These are phyloP conservation scores for Acleris holmiana DNA, from an alignment of 2,888 invertebrate species.

Conservation along the genomic window DNA sequence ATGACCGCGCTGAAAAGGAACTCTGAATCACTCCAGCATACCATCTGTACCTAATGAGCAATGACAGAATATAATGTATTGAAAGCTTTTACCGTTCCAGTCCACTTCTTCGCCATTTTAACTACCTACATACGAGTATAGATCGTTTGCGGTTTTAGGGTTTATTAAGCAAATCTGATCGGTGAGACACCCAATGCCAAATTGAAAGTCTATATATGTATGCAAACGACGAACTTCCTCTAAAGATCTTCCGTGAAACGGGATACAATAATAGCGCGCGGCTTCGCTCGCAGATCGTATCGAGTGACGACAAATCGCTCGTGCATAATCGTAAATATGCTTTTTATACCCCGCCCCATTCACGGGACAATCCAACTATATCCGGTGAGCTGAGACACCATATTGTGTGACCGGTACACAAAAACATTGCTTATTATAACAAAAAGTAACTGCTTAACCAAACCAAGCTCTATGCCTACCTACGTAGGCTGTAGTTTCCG, in stretches of 20 bases:
- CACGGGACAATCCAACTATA: conserved; percentile 68
- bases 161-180: too few species aligned
- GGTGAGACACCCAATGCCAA: not conserved
- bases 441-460: conserved; percentile 46
- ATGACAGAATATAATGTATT: conserved; percentile 36
- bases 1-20: conserved; percentile 45
- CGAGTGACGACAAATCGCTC: conserved; percentile 80
- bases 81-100: conserved; percentile 36
- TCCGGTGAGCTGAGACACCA: conserved; percentile 70
- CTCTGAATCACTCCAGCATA: conserved; percentile 40
- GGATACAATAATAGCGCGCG: conserved; percentile 73
- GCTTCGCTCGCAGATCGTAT: conserved; percentile 66
- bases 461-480: conserved; percentile 49
- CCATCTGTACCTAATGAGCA: not conserved
- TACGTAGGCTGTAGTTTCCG: conserved; percentile 54
- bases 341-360: conserved; percentile 70
- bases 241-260: conserved; percentile 59
- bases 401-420: conserved; percentile 71
- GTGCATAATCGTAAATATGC: conserved; percentile 80
- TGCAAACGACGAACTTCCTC: conserved; percentile 12
- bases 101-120: too few species aligned
- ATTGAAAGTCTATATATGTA: conserved; percentile 11
- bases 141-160: too few species aligned
- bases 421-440: conserved; percentile 71
- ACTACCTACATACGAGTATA: too few species aligned